phyloP scores from a whole-genome alignment of 1,140 invertebrate genomes.

The Lepidurus packardi region DNA sequence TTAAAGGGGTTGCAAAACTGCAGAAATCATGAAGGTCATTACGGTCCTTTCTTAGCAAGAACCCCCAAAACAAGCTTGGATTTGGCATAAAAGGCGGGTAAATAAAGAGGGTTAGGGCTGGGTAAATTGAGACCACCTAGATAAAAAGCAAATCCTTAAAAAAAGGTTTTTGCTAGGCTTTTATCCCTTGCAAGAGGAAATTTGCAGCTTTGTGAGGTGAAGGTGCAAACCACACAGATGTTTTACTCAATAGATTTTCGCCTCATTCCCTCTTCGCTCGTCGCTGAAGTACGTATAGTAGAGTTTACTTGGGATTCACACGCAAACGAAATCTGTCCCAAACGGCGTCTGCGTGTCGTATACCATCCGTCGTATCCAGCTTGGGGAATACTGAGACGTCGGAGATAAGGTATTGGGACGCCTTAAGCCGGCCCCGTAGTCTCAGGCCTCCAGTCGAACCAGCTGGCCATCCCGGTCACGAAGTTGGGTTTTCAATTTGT shows the following conservation, averaged over 20 bases:
- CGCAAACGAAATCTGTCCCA: not conserved
- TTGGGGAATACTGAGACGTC: not conserved
- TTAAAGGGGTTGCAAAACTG: no score
- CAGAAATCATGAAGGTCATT: no score
- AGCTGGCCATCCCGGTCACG: not conserved
- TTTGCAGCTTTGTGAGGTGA: conserved; percentile 1
- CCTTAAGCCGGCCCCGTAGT: conserved; percentile 13
- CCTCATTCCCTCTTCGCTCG: not conserved
- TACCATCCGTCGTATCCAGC: not conserved
- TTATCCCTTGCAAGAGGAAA: not conserved
- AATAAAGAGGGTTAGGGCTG: not conserved
- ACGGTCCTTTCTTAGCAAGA: no score
- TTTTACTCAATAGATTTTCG: not conserved
- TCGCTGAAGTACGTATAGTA: not conserved
- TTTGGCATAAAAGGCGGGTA: not conserved
- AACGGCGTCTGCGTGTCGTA: not conserved
- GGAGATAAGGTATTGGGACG: conserved; percentile 11
- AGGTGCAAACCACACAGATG: not conserved
- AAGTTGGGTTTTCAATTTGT: not conserved
- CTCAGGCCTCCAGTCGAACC: not conserved
- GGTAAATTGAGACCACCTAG: not conserved
- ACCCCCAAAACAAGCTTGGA: not conserved
- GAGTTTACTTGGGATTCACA: not conserved
- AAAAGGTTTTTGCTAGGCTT: not conserved
- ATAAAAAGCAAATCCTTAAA: not conserved